Percentiles rank a stretch among this genome's conserved stretches.
Evolutionary conservation across 1,140 invertebrate species (phyloP).

Genomic region (Pachypsylla venusta): DNA sequence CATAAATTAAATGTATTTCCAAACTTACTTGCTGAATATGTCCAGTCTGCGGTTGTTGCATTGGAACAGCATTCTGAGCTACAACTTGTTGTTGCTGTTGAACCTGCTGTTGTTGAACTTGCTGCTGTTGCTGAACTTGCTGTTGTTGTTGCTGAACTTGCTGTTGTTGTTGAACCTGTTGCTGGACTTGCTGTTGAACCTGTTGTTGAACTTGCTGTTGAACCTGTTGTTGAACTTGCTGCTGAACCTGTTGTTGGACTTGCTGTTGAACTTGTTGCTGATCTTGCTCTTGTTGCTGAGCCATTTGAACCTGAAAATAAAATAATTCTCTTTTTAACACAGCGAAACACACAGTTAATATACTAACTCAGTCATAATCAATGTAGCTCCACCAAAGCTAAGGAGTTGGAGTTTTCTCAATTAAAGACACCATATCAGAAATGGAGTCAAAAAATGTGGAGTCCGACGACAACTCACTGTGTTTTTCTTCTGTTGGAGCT

Average conservation of each 20-base stretch:
- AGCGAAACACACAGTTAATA: too few species aligned
- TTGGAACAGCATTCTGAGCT: too few species aligned
- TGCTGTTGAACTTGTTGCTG: slow-evolving; percentile 5
- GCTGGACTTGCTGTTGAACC: background rate
- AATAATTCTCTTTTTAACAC: too few species aligned
- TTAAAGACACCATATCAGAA: too few species aligned
- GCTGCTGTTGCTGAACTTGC: background rate
- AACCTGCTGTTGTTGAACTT: background rate
- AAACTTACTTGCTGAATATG: slow-evolving; percentile 2
- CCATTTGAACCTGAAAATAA: slow-evolving; percentile 1
- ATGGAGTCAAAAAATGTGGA: too few species aligned
- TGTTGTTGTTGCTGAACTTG: background rate
- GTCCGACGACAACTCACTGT: too few species aligned
- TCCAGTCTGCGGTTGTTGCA: background rate
- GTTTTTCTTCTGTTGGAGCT: too few species aligned
- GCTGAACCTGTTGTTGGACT: background rate
- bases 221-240: slow-evolving; percentile 2
- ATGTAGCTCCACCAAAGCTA: too few species aligned
- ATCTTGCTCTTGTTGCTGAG: background rate
- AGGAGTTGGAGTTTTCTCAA: too few species aligned
- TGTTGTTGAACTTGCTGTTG: slow-evolving; percentile 1
- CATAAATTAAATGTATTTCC: background rate
- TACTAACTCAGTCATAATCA: too few species aligned
- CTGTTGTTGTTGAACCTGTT: background rate
- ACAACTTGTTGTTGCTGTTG: background rate